Base-by-base conservation (phyloP, 2,888 invertebrate species). In the Eristalis pertinax region DNA sequence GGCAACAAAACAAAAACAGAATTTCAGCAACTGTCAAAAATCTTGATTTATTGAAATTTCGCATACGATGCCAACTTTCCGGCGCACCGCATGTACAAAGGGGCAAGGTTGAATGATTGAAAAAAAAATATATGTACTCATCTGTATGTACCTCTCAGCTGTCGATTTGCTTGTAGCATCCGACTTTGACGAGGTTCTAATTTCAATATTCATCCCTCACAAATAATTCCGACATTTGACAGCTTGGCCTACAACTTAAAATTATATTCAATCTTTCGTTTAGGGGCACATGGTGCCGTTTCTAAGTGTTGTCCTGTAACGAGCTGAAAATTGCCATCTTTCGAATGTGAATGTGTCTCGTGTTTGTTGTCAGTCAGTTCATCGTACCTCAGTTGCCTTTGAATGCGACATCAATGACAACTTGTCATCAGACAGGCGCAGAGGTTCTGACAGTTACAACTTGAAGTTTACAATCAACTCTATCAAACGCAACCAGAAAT, bases 391-490 rank as follows among this genome's bases (percentile, higher is more conserved):
- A 43, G 24, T 26, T 26, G 13, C 4, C 26, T 26, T 0, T 26
- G 60, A 60, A 5, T 24, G 26, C 10, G 15, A 11, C 26, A 26
- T 2, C 24, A 60, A 60, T 13, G 26, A 3, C 60, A 13, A 19
- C 15, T 35, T 70, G 63, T 26, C 63, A 50, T 69, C 35, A 43
- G 69, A 5, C 19, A 15, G 22, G 19, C 1, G 50, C 50, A 26
- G 13, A 64, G 38, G n/a, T 72, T 41, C n/a, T 58, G 56, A 32
- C 32, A 24, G 65, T 79, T 65, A 72, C 79, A 65, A 43, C 35
- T 60, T 35, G 41, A 41, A 60, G 58, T 74, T 75, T 75, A 74
- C 73, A 73, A 63, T 68, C 64, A 56, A 76, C 24, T 62, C 38
- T 43, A 22, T n/a, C 58, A 24, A 35, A 24, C 70, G 43, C 65